Evolutionary conservation across 2,113 vertebrate genomes (phyloP).

Genomic region (Chaetops frenatus): DNA sequence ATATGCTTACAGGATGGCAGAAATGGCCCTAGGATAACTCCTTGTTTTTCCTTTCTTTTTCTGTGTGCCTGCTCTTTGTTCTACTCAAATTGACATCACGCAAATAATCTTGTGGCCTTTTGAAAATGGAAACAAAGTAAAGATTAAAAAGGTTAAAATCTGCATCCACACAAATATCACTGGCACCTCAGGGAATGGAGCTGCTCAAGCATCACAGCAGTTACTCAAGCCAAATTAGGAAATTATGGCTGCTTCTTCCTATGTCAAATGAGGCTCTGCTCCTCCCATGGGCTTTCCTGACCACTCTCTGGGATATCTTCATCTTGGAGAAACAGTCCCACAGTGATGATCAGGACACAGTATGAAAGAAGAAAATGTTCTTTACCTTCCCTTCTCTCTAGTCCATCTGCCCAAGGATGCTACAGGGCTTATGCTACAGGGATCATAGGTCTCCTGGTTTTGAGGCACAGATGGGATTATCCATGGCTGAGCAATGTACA

Average conservation of each 20-base stretch:
- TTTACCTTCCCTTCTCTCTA: not conserved
- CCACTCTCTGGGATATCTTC: not conserved
- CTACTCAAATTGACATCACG: conserved; percentile 16
- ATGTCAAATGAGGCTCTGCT: not conserved
- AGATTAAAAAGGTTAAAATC: conserved; percentile 66
- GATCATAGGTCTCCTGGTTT: not conserved
- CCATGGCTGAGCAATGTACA: not conserved
- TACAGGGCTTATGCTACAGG: too few species aligned
- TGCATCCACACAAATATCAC: conserved; percentile 50
- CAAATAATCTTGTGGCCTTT: conserved; percentile 61
- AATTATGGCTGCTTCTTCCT: not conserved
- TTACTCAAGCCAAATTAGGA: not conserved
- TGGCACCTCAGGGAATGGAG: conserved; percentile 7
- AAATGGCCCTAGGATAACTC: not conserved
- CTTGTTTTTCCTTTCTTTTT: not conserved
- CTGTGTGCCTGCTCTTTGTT: not conserved
- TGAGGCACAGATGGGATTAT: not conserved
- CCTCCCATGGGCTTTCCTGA: not conserved
- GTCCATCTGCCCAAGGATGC: not conserved
- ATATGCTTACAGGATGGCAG: not conserved
- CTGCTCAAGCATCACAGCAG: not conserved
- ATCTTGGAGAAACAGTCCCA: not conserved
- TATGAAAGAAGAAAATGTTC: not conserved
- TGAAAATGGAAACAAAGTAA: conserved; percentile 53
- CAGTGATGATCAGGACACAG: not conserved